Base-by-base conservation (phyloP, 2,888 invertebrate genomes). In the Alloplasta piceator region DNA sequence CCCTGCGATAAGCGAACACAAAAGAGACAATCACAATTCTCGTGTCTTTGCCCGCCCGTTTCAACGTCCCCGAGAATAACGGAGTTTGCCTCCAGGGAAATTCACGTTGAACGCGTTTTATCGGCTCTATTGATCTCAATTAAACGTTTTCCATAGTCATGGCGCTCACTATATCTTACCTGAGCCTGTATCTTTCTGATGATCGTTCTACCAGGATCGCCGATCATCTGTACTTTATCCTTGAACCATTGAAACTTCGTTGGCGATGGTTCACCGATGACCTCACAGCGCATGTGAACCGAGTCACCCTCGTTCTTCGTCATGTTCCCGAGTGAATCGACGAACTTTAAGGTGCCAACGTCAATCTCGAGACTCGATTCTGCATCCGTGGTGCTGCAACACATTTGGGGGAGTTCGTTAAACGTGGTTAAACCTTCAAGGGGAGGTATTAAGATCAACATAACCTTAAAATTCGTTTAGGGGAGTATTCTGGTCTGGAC, bases 251-350 rank as follows among this genome's bases (percentile, higher is more conserved):
- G 92, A 84, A 95, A 94, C 85, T 93, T 93, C 50, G 91, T 92
- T 41, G 95, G 94, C 0, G 93, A 92, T 0, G 95, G 95, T 85
- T 93, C 92, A 0, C 94, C 94, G 10, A 93, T 92, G 58, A 95
- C 95, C 89, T 95, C 95, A 90, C 96, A 96, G 60, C 94, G 91
- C 85, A 96, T 92, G 84, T 94, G 93, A 16, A 94, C 94, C 43
- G 93, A 93, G 77, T 94, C 94, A 4, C 95, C 95, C 5, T 93
- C 92, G 83, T 94, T 93, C 85, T 93, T 93, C 12, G 95, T 95
- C 56, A 94, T 87, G 88, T 95, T 95, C 66, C 89, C 89, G 86
- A 95, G 90, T 41, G 93, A 92, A 56, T 93, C 92, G 50, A 93
- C 91, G 87, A 95, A 94, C 61, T 93, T 92, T 56, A 95, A 89